Evolutionary conservation across 2,113 vertebrate genomes (phyloP).

Genomic region (Phalacrocorax aristotelis): DNA sequence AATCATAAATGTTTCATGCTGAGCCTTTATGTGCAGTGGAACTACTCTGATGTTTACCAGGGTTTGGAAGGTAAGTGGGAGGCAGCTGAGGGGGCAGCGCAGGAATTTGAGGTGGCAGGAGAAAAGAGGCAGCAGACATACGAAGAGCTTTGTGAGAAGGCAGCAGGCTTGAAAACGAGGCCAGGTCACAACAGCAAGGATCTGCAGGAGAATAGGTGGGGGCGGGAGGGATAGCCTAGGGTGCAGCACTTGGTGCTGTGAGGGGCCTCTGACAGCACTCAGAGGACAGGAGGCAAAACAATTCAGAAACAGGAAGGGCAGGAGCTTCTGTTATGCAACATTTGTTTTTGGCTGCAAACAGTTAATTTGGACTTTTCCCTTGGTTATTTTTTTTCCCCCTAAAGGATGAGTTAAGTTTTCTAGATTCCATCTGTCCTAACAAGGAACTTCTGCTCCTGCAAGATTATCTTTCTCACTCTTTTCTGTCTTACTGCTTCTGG

Average conservation of each 20-base stretch:
- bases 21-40: neutral
- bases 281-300: neutral
- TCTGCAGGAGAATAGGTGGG: fast-evolving
- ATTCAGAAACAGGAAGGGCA: neutral
- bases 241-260: neutral
- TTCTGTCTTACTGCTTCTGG: neutral
- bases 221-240: neutral
- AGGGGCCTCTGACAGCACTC: neutral
- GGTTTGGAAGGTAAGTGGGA: neutral
- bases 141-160: neutral
- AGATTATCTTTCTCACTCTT: neutral
- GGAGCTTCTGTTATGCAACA: neutral
- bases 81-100: neutral
- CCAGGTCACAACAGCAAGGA: neutral
- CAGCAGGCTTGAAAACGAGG: neutral
- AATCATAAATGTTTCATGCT: neutral
- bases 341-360: neutral
- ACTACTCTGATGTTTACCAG: neutral
- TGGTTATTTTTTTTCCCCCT: neutral
- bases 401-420: neutral
- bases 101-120: neutral
- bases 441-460: neutral
- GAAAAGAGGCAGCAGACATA: neutral
- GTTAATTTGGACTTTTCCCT: neutral
- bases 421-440: neutral